Base-by-base conservation (phyloP, 2,113 vertebrate genomes). In the Bujurquina vittata region DNA sequence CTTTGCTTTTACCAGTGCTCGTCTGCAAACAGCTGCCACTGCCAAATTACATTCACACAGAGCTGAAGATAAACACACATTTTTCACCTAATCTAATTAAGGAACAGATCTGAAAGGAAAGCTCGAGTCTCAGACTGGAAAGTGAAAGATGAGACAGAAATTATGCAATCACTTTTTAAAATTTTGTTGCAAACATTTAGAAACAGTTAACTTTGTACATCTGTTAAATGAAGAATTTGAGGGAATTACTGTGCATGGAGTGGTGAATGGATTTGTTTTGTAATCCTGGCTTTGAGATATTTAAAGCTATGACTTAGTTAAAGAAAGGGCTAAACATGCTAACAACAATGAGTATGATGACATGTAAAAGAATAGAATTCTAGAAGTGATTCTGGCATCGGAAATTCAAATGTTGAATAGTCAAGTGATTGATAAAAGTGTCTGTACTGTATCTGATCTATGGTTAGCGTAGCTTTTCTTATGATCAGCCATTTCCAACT, bases 11-110 rank as follows among this genome's bases (percentile, higher is more conserved):
- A 69, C 3, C 2, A 75, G 12, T 23, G 56, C 10, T 56, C 0
- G 40, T 78, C 74, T 80, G 49, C 49, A 43, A 77, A 78, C 18
- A 60, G 49, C 17, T 59, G 31, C 31, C 3, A 37, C 15, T 22
- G 20, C 23, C 29, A 80, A 49, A 61, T 1, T 9, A 37, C 35
- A 5, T 15, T 57, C 75, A 67, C 58, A 62, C 14, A 14, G 14
- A 77, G 18, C 5, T 5, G 22, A 80, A 65, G 43, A 59, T 3
- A 14, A 77, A 79, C 7, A 4, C 17, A 1, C 61, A 78, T 72
- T 57, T 81, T 72, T 57, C 69, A 58, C 20, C n/a, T 43, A 7
- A 67, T 81, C 22, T 86, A 77, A 85, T 81, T 55, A 67, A 65
- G 7, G 43, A 46, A 31, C 15, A 14, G 74, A 12, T 76, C 56